Evolutionary conservation across 2,797 vertebrate genomes (phyloP).

Genomic region (Peromyscus attwateri): DNA sequence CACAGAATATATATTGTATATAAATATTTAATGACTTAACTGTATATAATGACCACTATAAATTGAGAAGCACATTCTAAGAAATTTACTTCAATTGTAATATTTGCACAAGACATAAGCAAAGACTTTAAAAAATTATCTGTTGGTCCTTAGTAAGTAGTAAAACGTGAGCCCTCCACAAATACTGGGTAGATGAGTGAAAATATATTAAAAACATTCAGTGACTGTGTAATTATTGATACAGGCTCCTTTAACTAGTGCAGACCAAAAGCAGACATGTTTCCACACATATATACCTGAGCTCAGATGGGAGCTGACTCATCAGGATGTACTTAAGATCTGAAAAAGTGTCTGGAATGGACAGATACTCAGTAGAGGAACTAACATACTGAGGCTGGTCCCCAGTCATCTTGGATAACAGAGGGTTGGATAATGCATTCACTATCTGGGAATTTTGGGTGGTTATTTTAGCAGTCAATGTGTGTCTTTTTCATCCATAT

Average conservation of each 20-base stretch:
- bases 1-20: background rate
- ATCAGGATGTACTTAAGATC: background rate
- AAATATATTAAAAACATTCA: background rate
- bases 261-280: background rate
- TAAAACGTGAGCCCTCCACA: background rate
- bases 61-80: constrained; percentile 3
- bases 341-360: background rate
- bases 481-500: background rate
- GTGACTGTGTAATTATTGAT: background rate
- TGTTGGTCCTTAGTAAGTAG: background rate
- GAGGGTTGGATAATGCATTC: background rate
- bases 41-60: background rate
- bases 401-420: background rate
- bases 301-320: background rate
- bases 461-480: background rate
- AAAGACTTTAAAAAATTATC: background rate
- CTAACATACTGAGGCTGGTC: background rate
- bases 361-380: background rate
- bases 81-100: background rate
- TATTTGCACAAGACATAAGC: background rate
- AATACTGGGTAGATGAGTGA: background rate
- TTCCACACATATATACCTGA: background rate
- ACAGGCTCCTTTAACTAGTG: background rate
- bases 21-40: background rate
- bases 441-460: background rate